Conservation (phyloP, 2,888 invertebrate species). For the Hypercompe scribonia region DNA sequence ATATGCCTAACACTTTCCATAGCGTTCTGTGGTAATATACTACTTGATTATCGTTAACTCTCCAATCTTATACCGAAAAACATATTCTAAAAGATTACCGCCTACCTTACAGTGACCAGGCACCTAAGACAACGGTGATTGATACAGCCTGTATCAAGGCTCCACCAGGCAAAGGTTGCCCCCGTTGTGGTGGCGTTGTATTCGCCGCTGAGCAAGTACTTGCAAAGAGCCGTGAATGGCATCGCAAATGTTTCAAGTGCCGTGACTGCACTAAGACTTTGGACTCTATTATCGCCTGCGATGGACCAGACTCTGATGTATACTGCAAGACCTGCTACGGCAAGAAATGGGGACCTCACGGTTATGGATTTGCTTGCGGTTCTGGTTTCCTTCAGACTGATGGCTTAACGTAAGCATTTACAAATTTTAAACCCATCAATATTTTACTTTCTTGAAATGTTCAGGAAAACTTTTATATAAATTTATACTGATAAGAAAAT, state of each 20-base stretch:
- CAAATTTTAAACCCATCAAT: background rate
- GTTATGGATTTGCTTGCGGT: constrained; percentile 97
- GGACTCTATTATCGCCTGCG: constrained; percentile 98
- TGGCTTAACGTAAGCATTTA: constrained; percentile 91
- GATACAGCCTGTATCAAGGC: constrained; percentile 94
- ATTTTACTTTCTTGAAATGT: background rate
- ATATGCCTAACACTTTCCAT: background rate
- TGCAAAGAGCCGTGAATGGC: constrained; percentile 96
- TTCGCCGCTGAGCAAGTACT: constrained; percentile 98
- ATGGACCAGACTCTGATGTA: constrained; percentile 96
- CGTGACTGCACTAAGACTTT: constrained; percentile 96
- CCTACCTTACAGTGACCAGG: constrained; percentile 88
- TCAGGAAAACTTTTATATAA: background rate
- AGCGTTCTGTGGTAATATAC: constrained; percentile 18
- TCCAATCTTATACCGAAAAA: background rate
- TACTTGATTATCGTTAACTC: background rate
- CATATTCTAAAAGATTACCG: constrained; percentile 5
- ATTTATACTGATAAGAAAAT: background rate
- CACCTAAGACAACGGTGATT: constrained; percentile 91
- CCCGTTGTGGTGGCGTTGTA: constrained; percentile 95
- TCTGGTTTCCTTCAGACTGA: constrained; percentile 97
- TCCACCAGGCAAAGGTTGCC: constrained; percentile 94
- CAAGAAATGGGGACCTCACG: constrained; percentile 99
- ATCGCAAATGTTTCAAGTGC: constrained; percentile 97
- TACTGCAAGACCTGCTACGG: constrained; percentile 99